Evolutionary conservation across 53 echinoderm and acorn worm species (phyloP).

Genomic region (Arbacia lixula): DNA sequence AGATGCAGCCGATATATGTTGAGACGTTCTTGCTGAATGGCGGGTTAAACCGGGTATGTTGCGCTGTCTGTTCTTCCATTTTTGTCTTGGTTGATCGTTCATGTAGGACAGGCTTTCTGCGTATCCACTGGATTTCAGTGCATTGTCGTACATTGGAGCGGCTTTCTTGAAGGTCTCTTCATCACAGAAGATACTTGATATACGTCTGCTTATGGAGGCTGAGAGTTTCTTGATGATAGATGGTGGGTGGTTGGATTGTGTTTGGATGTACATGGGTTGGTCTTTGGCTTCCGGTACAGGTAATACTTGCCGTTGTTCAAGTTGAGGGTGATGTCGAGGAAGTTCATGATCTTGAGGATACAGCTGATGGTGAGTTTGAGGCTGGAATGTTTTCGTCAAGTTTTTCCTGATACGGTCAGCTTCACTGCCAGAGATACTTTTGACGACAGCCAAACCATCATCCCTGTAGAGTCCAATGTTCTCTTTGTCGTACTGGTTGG

Average conservation of each 20-base stretch:
- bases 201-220: conserved; percentile 30
- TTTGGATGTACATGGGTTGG: conserved; percentile 29
- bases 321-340: conserved; percentile 46
- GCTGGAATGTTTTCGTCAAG: conserved; percentile 31
- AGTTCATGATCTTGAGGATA: conserved; percentile 41
- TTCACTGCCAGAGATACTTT: conserved; percentile 3
- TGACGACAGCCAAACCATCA: conserved; percentile 45
- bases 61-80: conserved; percentile 19
- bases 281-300: conserved; percentile 41
- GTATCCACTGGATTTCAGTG: conserved; percentile 46
- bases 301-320: conserved; percentile 21
- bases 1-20: conserved; percentile 57
- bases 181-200: conserved; percentile 37
- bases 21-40: conserved; percentile 60
- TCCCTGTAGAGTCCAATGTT: conserved; percentile 51
- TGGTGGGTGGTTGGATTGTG: conserved; percentile 45
- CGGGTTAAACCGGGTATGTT: conserved; percentile 65
- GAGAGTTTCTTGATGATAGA: conserved; percentile 36
- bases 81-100: neutral
- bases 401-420: conserved; percentile 29
- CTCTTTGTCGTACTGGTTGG: neutral
- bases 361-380: conserved; percentile 39
- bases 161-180: conserved; percentile 39
- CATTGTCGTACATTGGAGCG: conserved; percentile 45
- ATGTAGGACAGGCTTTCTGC: conserved; percentile 18